phyloP scores from a whole-genome alignment of 2,888 invertebrate species.

The Drosophila infuscata region DNA sequence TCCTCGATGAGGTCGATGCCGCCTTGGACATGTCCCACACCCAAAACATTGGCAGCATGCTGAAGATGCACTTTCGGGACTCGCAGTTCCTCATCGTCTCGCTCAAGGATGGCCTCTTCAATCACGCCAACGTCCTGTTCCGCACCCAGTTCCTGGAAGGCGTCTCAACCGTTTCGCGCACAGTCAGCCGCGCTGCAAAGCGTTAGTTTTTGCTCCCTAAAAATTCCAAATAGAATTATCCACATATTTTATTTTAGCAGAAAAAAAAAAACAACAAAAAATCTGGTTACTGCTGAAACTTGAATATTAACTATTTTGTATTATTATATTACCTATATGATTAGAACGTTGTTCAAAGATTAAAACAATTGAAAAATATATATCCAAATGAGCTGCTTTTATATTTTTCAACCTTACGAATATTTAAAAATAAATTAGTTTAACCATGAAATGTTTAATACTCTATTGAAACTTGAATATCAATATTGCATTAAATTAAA shows the following conservation, averaged over 20 bases:
- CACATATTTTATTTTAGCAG: neutral
- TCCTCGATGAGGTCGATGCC: slow-evolving; percentile 99
- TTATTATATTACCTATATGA: neutral
- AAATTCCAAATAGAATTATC: neutral
- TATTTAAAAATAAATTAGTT: neutral
- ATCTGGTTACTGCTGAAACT: neutral
- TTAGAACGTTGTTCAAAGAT: neutral
- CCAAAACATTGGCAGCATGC: slow-evolving; percentile 98
- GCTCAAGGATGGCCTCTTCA: slow-evolving; percentile 99
- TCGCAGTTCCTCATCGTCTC: slow-evolving; percentile 99
- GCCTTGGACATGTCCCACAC: slow-evolving; percentile 99
- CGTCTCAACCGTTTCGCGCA: slow-evolving; percentile 93
- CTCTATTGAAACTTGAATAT: neutral
- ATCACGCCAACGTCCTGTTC: slow-evolving; percentile 98
- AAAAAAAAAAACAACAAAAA: neutral
- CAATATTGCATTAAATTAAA: neutral
- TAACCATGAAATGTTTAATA: neutral
- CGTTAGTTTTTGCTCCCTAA: slow-evolving; percentile 13
- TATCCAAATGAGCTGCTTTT: neutral
- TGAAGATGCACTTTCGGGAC: slow-evolving; percentile 94
- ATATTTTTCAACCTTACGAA: neutral
- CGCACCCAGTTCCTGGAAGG: slow-evolving; percentile 98
- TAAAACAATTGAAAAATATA: neutral
- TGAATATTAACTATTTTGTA: neutral
- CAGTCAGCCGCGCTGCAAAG: slow-evolving; percentile 81